Base-by-base conservation (phyloP, 2,797 vertebrate genomes). In the Xenops minutus region DNA sequence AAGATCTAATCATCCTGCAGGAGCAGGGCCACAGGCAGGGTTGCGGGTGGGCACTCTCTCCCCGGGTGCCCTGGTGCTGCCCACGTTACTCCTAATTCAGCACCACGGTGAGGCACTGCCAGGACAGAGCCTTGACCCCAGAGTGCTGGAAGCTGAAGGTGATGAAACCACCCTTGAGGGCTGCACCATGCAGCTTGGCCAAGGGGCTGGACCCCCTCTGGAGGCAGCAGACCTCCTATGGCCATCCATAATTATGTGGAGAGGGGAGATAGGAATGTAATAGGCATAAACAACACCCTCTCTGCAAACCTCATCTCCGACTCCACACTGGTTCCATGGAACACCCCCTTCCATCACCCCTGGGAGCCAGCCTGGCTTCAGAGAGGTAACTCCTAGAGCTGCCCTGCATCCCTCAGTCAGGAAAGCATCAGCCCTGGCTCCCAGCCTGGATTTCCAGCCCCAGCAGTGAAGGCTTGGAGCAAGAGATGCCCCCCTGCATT, bases 121-220 rank as follows among this genome's bases (percentile, higher is more conserved):
- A 6, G 56, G 39, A 32, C 15, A 67, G 30, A 86, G 36, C 39
- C 69, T 63, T 69, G 49, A 18, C 17, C 43, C 67, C 10, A 1
- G 34, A 41, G 14, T 6, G 0, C 36, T 24, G 37, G 11, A 3
- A 15, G 54, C 3, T 66, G 34, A 58, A 41, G 52, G 29, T 23
- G 15, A n/a, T 0, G 0, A 46, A 78, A 51, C 30, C 0, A 0
- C 27, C 44, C 46, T 34, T 2, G 1, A 66, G 67, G 23, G 44
- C 27, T 73, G 54, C 48, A 10, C 26, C 1, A 2, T 8, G 56
- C 17, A 30, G 29, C n/a, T 16, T 0, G 5, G 39, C 22, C 10
- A 14, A 2, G 2, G 56, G 39, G 44, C 59, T 76, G 75, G 32
- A 52, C 17, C 34, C 14, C 12, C 59, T 59, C 30, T 0, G 0